Conservation (phyloP, 2,113 vertebrate genomes). For the Poeciliopsis retropinna region DNA sequence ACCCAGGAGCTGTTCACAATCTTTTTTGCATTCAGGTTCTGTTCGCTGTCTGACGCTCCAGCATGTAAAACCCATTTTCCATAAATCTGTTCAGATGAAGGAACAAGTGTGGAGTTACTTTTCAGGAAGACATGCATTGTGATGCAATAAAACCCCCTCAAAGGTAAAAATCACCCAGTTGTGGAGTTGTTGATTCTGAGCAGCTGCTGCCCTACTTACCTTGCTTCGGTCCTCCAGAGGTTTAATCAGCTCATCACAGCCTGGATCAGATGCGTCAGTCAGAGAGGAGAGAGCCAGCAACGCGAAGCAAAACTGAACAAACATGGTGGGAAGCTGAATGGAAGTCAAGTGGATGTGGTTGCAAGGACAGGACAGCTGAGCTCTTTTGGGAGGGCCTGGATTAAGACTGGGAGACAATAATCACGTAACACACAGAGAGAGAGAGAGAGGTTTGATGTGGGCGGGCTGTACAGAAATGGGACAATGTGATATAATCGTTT, state of each 20-base stretch:
- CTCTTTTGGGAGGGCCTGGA: background rate
- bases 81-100: slow-evolving; percentile 23
- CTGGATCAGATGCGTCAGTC: slow-evolving; percentile 30
- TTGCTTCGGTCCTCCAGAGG: slow-evolving; percentile 24
- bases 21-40: background rate
- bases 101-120: background rate
- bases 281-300: slow-evolving; percentile 51
- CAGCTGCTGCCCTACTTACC: slow-evolving; percentile 31
- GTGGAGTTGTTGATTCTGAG: background rate
- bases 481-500: slow-evolving; percentile 5
- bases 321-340: slow-evolving; percentile 37
- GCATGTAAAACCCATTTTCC: slow-evolving; percentile 58
- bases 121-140: background rate
- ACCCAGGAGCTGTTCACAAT: slow-evolving; percentile 29
- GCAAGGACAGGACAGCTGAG: background rate
- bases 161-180: background rate
- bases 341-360: background rate
- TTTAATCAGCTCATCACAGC: slow-evolving; percentile 46
- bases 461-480: background rate
- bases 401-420: background rate
- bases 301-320: slow-evolving; percentile 23
- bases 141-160: background rate
- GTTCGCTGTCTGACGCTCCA: slow-evolving; percentile 16
- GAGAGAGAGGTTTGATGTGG: background rate
- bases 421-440: slow-evolving; percentile 1